Evolutionary conservation across 2,797 vertebrate genomes (phyloP), one percentile per base, ranked within the genome.

Genomic region (Poecilia picta): DNA sequence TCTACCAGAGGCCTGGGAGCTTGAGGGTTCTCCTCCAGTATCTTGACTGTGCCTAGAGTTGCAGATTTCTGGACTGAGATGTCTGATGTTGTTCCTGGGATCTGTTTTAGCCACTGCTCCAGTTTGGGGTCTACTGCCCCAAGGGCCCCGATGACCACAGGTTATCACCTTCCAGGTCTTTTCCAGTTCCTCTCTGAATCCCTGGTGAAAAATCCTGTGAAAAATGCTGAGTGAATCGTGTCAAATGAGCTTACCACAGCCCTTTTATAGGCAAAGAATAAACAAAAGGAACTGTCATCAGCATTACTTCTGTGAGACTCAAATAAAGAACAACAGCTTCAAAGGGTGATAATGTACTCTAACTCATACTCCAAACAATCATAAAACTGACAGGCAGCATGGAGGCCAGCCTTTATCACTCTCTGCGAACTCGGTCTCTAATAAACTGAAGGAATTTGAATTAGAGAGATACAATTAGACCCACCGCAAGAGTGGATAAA

Each of bases 401-500:
- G 53, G 64, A 75, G 78, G 78, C 43, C 74, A 75, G 74, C 75
- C 74, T 82, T 81, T 83, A 79, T 85, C 43, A 4, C 73, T 78
- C 76, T 79, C 77, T 80, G 74, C 64, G 83, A 83, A 79, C 51
- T 78, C 83, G 51, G 76, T 68, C 81, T 85, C 78, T 81, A 82
- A 87, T 84, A 89, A 90, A 87, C 81, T 76, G 75, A 36, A 73
- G 74, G 70, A 77, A 87, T 88, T 89, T 83, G 75, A 82, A 87
- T 89, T 77, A 83, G 62, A 85, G 79, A 88, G 74, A 85, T 72
- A 81, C 83, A 89, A 90, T 91, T 87, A 91, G 87, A 73, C 71
- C 59, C 59, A 84, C 71, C 59, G 83, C 75, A 78, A 73, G 81
- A 83, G 76, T 79, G 87, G 80, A 89, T 84, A 87, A 82, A 89